Conservation (phyloP, 2,113 vertebrate genomes). For the Saguinus midas region DNA sequence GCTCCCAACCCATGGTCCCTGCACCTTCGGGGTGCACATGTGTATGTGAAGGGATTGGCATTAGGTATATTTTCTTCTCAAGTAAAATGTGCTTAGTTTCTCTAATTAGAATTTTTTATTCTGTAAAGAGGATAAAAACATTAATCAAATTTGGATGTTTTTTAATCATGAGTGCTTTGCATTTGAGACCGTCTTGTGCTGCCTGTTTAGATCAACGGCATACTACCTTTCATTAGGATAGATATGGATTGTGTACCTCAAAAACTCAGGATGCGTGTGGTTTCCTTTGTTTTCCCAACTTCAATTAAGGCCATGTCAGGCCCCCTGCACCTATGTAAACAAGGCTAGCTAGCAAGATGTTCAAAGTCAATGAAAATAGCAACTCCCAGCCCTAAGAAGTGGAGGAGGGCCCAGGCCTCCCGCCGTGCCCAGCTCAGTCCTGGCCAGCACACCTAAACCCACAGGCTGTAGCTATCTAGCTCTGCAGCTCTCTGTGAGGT, state of each 20-base stretch:
- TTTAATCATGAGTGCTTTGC: neutral
- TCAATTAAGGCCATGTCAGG: neutral
- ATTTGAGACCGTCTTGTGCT: neutral
- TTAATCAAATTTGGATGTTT: neutral
- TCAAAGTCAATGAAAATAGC: neutral
- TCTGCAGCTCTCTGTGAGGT: neutral
- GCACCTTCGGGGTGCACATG: neutral
- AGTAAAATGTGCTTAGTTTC: neutral
- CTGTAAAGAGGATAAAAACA: neutral
- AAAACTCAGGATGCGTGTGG: neutral
- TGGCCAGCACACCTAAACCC: neutral
- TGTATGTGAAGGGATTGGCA: neutral
- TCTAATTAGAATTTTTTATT: neutral
- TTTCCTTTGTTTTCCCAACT: neutral
- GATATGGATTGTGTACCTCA: neutral
- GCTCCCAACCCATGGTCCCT: neutral
- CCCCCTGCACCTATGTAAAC: no score
- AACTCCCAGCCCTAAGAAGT: no score
- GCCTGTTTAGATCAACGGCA: neutral
- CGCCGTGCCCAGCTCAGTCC: rapidly evolving
- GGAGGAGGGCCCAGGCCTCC: neutral
- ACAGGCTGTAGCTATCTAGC: rapidly evolving
- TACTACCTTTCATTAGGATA: neutral
- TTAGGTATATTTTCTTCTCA: neutral
- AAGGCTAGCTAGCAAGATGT: neutral